Evolutionary conservation across 1,140 invertebrate species (phyloP), one percentile per base, ranked within the genome.

Genomic region (Micrasema minimum): DNA sequence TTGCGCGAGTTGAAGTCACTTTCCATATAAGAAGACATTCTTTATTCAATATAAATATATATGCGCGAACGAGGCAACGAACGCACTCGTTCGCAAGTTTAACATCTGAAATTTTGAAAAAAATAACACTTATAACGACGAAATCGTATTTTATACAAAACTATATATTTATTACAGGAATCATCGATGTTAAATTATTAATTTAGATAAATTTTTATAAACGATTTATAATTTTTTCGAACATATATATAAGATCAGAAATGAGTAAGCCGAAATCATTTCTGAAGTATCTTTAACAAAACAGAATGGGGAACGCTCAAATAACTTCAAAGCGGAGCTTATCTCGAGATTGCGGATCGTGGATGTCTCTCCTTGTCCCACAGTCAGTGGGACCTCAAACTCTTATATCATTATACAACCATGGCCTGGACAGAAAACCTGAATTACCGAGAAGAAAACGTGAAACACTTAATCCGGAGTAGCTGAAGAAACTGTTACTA

Each of bases 141-240:
- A 75, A 72, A 72, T 75, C 70, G 69, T 75, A 72, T 72, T 75
- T 75, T 72, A 75, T 75, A 75, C 70, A 75, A 75, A 75, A 75
- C 73, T 75, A 75, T 75, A 75, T 75, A 75, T 68, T 70, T 72
- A 75, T 75, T 75, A 75, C 72, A 75, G 72, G 72, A 73, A 75
- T 75, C 69, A 67, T 75, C 72, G 72, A 75, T 75, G 72, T 75
- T 67, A 71, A 68, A 71, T 75, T 68, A 70, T 71, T 65, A 65
- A 75, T 75, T 75, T 71, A 71, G 62, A 66, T 70, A 57, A 72
- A 59, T 74, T 55, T 64, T 66, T 66, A 66, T 66, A 43, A 62
- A 62, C 20, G 14, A 62, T 62, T 62, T 62, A 62, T 62, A 62
- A 45, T 62, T 62, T 61, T 59, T 62, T 62, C 18, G 59, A 62